phyloP scores from a whole-genome alignment of 2,888 invertebrate genomes.

The Pandemis corylana region DNA sequence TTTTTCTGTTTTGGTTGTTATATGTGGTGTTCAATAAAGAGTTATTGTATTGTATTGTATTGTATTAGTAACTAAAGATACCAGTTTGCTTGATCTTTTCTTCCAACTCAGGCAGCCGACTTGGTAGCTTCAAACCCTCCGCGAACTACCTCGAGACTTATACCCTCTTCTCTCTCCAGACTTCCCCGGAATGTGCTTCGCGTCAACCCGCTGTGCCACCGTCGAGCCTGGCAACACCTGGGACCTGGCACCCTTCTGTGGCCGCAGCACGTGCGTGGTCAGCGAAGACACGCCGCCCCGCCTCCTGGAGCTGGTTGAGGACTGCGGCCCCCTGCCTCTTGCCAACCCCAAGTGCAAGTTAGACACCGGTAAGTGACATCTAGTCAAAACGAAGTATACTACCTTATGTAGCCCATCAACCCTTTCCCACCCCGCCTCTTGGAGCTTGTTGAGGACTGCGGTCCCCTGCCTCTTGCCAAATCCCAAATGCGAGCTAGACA shows the following conservation, averaged over 20 bases:
- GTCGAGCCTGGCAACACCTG: conserved; percentile 93
- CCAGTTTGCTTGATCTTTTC: too few species aligned
- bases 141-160: background rate
- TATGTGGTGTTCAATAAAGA: too few species aligned
- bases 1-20: too few species aligned
- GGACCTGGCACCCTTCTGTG: conserved; percentile 95
- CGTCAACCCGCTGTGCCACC: conserved; percentile 94
- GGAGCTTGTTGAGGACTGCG: too few species aligned
- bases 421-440: too few species aligned
- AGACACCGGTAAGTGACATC: conserved; percentile 76
- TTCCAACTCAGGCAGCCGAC: too few species aligned
- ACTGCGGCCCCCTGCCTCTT: conserved; percentile 94
- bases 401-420: background rate
- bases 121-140: background rate
- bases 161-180: conserved; percentile 72
- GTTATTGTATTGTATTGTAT: too few species aligned
- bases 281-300: conserved; percentile 90
- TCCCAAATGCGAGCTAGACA: too few species aligned
- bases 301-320: conserved; percentile 93
- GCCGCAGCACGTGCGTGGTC: conserved; percentile 94
- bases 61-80: too few species aligned
- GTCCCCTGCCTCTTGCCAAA: background rate
- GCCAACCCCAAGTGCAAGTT: conserved; percentile 95
- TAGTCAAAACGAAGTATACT: background rate
- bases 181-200: conserved; percentile 96